Conservation (phyloP, 1,140 invertebrate species). For the Gonatopus flavifemur region DNA sequence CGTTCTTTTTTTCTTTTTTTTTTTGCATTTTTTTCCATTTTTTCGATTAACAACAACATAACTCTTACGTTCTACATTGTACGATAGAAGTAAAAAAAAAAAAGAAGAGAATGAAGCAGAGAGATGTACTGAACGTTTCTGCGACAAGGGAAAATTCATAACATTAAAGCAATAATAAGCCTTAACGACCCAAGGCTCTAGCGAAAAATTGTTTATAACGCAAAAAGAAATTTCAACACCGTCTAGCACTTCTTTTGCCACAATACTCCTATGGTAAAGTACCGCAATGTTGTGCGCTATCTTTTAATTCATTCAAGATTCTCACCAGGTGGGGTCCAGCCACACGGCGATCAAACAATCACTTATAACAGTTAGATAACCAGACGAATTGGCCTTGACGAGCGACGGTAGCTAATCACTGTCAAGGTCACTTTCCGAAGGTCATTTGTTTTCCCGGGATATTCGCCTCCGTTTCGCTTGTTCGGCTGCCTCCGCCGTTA, state of each 20-base stretch:
- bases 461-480: conserved; percentile 58
- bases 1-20: too few species aligned
- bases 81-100: conserved; percentile 1
- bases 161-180: too few species aligned
- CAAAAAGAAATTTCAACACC: conserved; percentile 17
- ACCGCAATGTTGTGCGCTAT: conserved; percentile 52
- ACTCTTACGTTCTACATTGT: too few species aligned
- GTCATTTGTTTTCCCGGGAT: conserved; percentile 60
- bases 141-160: too few species aligned
- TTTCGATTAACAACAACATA: too few species aligned
- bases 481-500: conserved; percentile 55
- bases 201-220: conserved; percentile 13
- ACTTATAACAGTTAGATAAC: conserved; percentile 49
- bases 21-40: too few species aligned
- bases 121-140: background rate
- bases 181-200: too few species aligned
- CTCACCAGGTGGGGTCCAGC: conserved; percentile 58
- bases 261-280: conserved; percentile 38
- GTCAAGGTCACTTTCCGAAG: conserved; percentile 60
- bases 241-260: conserved; percentile 33
- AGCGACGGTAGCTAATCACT: conserved; percentile 60
- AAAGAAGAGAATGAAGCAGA: background rate
- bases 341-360: conserved; percentile 52
- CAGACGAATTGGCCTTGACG: conserved; percentile 54
- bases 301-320: conserved; percentile 46